These are phyloP conservation scores for Crocuta crocuta DNA, from an alignment of 2,113 vertebrate genomes.

Conservation along the genomic window DNA sequence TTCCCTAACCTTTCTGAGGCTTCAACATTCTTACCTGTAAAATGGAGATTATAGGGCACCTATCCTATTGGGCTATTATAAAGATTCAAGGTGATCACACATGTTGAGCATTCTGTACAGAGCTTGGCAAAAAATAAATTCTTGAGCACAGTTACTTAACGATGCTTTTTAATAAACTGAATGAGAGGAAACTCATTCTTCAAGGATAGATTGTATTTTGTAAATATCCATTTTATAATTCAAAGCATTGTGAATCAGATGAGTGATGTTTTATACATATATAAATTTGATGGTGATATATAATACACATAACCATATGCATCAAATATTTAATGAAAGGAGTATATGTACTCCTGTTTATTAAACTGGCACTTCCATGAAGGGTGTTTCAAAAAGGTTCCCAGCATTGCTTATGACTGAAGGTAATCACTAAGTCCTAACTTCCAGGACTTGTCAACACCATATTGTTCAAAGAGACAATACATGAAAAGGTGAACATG, in stretches of 20 bases:
- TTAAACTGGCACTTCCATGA: not conserved
- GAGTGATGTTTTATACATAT: not conserved
- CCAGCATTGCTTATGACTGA: not conserved
- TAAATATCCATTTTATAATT: conserved; percentile 46
- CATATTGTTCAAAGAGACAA: not conserved
- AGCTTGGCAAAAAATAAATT: conserved; percentile 15
- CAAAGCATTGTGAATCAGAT: conserved; percentile 38
- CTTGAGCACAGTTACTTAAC: conserved; percentile 49
- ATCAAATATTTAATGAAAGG: not conserved
- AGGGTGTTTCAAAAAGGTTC: not conserved
- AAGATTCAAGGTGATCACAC: conserved; percentile 10
- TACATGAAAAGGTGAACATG: conserved; percentile 38
- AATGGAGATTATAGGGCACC: not conserved
- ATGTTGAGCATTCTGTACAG: not conserved
- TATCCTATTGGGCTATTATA: not conserved
- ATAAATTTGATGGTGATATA: not conserved
- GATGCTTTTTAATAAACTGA: conserved; percentile 28
- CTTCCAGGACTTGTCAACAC: not conserved
- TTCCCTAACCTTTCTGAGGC: not conserved
- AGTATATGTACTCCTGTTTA: not conserved
- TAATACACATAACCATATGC: not conserved
- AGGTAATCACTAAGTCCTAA: not conserved
- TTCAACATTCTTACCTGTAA: conserved; percentile 13
- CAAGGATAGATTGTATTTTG: conserved; percentile 55
- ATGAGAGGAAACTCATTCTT: conserved; percentile 41